Conservation (phyloP, 1,140 invertebrate genomes). For the Neodiprion pinetum region DNA sequence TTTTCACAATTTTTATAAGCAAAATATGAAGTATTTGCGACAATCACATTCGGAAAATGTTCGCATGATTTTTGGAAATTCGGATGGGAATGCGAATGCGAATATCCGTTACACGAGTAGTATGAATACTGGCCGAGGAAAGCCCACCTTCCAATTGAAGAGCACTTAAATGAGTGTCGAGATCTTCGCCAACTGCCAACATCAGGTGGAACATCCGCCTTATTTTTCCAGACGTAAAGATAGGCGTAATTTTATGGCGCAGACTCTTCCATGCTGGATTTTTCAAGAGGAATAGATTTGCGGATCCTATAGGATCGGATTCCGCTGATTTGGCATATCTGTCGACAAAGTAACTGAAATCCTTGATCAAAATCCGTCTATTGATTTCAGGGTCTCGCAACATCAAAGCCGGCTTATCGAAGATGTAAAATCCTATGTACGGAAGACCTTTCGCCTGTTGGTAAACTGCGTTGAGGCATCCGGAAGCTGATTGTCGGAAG, state of each 20-base stretch:
- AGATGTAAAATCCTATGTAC: conserved; percentile 49
- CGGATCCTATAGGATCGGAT: conserved; percentile 37
- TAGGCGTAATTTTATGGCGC: conserved; percentile 51
- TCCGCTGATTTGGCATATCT: conserved; percentile 33
- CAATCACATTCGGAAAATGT: too few relatives aligned
- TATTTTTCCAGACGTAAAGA: conserved; percentile 55
- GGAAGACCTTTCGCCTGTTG: conserved; percentile 24
- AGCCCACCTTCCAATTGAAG: conserved; percentile 32
- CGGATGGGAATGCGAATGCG: too few relatives aligned
- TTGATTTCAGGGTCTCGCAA: conserved; percentile 57
- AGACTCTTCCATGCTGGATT: conserved; percentile 54
- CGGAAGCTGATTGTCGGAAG: conserved; percentile 19
- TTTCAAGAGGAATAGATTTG: conserved; percentile 45
- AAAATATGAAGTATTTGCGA: too few relatives aligned
- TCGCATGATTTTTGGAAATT: too few relatives aligned
- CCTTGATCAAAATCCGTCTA: conserved; percentile 59
- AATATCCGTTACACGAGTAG: neutral
- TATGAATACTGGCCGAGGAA: neutral
- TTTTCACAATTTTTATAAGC: too few relatives aligned
- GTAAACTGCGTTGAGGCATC: conserved; percentile 34
- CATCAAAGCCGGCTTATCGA: conserved; percentile 52
- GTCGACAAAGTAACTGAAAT: conserved; percentile 58
- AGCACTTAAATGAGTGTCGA: conserved; percentile 45
- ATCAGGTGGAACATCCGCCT: conserved; percentile 59
- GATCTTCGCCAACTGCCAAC: conserved; percentile 46